Conservation (phyloP, 1,140 invertebrate genomes). For the Brachionus asplanchnoidis region DNA sequence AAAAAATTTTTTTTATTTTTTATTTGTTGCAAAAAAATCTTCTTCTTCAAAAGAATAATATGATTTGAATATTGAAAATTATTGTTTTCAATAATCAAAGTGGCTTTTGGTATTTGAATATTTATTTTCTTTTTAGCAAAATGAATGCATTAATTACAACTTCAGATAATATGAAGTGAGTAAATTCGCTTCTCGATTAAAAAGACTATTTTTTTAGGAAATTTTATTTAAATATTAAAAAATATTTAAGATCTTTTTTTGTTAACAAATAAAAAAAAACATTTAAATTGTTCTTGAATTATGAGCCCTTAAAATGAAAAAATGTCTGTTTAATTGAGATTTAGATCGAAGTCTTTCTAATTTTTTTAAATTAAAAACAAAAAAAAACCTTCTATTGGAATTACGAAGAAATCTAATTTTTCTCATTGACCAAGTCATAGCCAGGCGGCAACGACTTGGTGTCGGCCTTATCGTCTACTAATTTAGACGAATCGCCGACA, state of each 20-base stretch:
- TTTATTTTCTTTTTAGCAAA: no score
- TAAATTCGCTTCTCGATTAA: no score
- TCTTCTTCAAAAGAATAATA: no score
- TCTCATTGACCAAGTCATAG: slow-evolving; percentile 1
- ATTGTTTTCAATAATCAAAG: no score
- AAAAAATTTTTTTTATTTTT: no score
- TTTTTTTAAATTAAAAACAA: not conserved
- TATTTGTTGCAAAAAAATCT: no score
- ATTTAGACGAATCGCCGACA: not conserved
- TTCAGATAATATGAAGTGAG: no score
- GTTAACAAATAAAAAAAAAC: not conserved
- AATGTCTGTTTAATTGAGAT: not conserved
- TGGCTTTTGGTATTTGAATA: no score
- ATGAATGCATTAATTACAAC: no score
- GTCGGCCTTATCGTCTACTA: not conserved
- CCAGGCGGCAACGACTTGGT: not conserved
- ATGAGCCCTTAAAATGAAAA: not conserved
- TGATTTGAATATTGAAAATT: no score
- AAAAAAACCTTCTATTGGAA: not conserved
- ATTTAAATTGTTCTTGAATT: not conserved
- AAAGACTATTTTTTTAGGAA: not conserved
- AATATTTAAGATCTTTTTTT: not conserved
- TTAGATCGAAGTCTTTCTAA: not conserved
- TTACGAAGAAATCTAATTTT: slow-evolving; percentile 14
- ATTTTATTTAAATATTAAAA: not conserved